A percentile compares a stretch with the other conserved stretches of the same genome.
These are phyloP conservation scores for Trichogramma pretiosum DNA, from an alignment of 1,140 invertebrate genomes.

Conservation along the genomic window DNA sequence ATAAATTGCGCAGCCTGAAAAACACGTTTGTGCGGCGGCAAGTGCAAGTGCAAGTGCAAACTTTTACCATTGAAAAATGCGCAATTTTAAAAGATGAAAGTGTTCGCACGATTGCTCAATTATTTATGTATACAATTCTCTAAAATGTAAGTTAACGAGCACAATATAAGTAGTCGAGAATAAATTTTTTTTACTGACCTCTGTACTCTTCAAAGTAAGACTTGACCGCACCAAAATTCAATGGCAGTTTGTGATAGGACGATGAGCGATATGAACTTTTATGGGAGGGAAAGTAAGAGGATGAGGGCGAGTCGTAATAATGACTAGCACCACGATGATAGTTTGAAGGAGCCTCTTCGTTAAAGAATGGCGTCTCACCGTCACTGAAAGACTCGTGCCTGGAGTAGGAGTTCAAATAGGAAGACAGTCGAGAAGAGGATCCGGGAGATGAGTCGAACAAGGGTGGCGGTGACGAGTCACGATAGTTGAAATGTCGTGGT, in stretches of 20 bases:
- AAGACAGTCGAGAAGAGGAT: background rate
- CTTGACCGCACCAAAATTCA: constrained; percentile 7
- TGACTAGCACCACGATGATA: background rate
- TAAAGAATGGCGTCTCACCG: constrained; percentile 4
- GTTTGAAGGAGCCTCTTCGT: background rate
- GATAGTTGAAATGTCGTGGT: constrained; percentile 17
- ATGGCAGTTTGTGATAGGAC: constrained; percentile 7
- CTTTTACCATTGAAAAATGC: background rate
- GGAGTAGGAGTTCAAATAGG: background rate
- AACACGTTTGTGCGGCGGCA: no score
- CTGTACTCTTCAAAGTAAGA: constrained; percentile 1
- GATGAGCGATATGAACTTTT: no score
- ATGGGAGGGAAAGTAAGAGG: constrained; percentile 11
- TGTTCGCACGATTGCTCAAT: no score
- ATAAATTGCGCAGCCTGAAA: no score
- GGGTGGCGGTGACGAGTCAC: constrained; percentile 14
- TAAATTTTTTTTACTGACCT: constrained; percentile 6
- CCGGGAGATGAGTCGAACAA: constrained; percentile 5
- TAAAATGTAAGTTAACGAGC: no score
- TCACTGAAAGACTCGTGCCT: constrained; percentile 14
- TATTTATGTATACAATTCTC: no score
- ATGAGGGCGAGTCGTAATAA: constrained; percentile 1
- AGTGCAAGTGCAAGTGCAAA: background rate
- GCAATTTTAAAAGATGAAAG: no score
- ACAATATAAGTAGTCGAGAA: no score